A percentile compares a stretch with the other conserved stretches of the same genome.
These are phyloP conservation scores for Myotis lucifugus DNA, from an alignment of 2,113 vertebrate genomes.

Conservation along the genomic window DNA sequence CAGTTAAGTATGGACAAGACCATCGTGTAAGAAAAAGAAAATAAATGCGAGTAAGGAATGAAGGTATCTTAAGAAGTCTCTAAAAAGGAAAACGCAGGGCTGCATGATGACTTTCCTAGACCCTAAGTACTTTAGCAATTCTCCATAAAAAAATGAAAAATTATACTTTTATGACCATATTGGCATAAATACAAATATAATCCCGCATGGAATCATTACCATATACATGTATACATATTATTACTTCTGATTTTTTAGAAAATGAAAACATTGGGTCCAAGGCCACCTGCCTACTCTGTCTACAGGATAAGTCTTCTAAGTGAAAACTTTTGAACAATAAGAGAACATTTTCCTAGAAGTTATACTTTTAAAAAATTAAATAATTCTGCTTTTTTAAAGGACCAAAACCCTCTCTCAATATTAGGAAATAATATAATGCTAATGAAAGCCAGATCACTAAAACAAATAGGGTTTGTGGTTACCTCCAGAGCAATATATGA, in stretches of 20 bases:
- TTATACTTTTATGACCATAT: neutral
- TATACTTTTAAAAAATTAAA: neutral
- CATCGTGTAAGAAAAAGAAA: neutral
- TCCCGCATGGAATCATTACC: neutral
- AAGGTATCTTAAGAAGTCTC: neutral
- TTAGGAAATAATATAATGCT: slow-evolving; percentile 25
- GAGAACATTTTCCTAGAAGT: neutral
- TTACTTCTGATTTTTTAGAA: slow-evolving; percentile 43
- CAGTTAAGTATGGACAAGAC: neutral
- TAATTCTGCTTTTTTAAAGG: slow-evolving; percentile 47
- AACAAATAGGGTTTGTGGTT: neutral
- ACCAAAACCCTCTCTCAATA: neutral
- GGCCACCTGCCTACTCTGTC: neutral
- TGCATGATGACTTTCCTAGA: neutral
- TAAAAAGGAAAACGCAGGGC: neutral
- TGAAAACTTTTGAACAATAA: slow-evolving; percentile 9
- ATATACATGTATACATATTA: neutral
- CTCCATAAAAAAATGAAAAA: slow-evolving; percentile 15
- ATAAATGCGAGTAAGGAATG: neutral
- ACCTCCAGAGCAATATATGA: neutral
- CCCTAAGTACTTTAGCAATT: neutral
- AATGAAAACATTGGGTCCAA: neutral
- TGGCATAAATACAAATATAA: slow-evolving; percentile 12
- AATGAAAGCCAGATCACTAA: neutral
- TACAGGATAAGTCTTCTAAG: neutral